Conservation (phyloP, 2,797 vertebrate species). For the Sus cebifrons region DNA sequence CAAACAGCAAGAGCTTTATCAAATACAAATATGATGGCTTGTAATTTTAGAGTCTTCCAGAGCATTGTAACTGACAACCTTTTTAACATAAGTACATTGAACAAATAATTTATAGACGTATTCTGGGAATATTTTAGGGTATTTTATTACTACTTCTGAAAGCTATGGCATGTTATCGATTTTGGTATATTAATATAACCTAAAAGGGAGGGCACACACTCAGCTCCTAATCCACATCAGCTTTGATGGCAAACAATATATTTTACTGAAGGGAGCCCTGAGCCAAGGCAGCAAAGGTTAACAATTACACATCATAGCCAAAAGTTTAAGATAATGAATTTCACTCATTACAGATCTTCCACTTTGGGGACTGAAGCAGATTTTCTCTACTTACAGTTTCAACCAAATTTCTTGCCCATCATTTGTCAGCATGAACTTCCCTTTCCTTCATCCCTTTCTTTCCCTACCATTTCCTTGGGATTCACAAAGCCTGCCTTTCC, state of each 20-base stretch:
- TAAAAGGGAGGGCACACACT: conserved; percentile 88
- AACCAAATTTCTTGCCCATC: conserved; percentile 73
- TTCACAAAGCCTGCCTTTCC: conserved; percentile 76
- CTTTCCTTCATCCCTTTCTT: conserved; percentile 75
- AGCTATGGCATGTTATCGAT: conserved; percentile 91
- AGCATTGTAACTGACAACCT: conserved; percentile 91
- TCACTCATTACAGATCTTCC: conserved; percentile 81
- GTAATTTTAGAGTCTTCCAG: conserved; percentile 91
- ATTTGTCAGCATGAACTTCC: conserved; percentile 71
- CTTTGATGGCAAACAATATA: conserved; percentile 88
- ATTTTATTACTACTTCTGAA: conserved; percentile 92
- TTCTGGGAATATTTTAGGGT: conserved; percentile 93
- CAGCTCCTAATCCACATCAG: conserved; percentile 89
- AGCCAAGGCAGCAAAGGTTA: conserved; percentile 88
- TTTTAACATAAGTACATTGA: conserved; percentile 93
- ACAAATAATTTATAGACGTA: conserved; percentile 93
- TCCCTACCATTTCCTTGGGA: conserved; percentile 70
- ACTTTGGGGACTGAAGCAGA: conserved; percentile 75
- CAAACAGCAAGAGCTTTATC: conserved; percentile 90
- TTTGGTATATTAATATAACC: conserved; percentile 91
- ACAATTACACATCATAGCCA: conserved; percentile 89
- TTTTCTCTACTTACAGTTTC: not conserved
- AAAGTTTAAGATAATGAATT: conserved; percentile 90
- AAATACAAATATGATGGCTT: conserved; percentile 90
- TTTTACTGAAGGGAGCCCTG: conserved; percentile 89